Conservation (phyloP, 2,888 invertebrate genomes). For the Chrysolina oricalcia region DNA sequence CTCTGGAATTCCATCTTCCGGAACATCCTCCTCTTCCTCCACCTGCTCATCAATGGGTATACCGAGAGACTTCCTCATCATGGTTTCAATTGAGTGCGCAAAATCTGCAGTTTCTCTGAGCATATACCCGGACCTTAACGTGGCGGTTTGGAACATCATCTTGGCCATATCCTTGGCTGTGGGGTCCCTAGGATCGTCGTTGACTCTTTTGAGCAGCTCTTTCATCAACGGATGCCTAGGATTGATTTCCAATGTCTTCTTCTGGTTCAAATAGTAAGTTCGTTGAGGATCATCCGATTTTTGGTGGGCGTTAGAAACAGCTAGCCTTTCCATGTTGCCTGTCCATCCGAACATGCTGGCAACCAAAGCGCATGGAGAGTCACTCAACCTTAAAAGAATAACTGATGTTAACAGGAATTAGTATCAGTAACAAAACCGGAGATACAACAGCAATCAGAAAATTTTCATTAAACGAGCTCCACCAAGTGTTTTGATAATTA, state of each 20-base stretch:
- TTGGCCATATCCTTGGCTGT: constrained; percentile 88
- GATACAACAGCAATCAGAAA: too few relatives aligned
- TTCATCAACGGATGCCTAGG: constrained; percentile 96
- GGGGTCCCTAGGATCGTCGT: constrained; percentile 83
- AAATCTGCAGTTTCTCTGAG: constrained; percentile 90
- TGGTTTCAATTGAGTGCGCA: constrained; percentile 90
- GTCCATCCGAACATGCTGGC: constrained; percentile 99
- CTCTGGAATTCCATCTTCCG: constrained; percentile 71
- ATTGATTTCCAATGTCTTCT: constrained; percentile 98
- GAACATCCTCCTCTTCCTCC: constrained; percentile 71
- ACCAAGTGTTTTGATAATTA: too few relatives aligned
- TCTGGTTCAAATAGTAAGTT: constrained; percentile 91
- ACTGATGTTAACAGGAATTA: too few relatives aligned
- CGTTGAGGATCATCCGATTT: constrained; percentile 94
- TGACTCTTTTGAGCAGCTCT: constrained; percentile 89
- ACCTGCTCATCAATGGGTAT: constrained; percentile 82
- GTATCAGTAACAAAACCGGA: too few relatives aligned
- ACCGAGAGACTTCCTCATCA: constrained; percentile 88
- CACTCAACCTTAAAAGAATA: constrained; percentile 74
- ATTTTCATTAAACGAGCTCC: too few relatives aligned
- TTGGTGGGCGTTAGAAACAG: constrained; percentile 96
- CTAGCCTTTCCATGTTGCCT: constrained; percentile 98
- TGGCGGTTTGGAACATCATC: constrained; percentile 94
- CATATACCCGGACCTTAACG: constrained; percentile 94
- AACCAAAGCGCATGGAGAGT: constrained; percentile 96